phyloP scores from a whole-genome alignment of 2,113 vertebrate species.

The Rhynchomys soricoides region DNA sequence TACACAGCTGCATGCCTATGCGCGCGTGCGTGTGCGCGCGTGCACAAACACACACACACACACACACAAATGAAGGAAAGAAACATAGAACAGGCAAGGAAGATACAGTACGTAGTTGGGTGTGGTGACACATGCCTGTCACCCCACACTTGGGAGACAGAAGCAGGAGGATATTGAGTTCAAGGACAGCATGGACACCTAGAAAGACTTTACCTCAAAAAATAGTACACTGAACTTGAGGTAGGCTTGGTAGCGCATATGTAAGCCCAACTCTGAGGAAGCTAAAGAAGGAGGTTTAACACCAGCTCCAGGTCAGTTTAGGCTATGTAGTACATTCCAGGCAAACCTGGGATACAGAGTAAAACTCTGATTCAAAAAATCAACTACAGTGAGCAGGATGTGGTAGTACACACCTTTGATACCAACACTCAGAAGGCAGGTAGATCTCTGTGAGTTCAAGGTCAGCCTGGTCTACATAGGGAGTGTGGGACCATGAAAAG shows the following conservation, averaged over 20 bases:
- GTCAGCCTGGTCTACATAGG: neutral
- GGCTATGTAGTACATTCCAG: neutral
- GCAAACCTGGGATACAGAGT: neutral
- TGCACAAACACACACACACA: neutral
- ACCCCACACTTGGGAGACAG: neutral
- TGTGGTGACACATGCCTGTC: neutral
- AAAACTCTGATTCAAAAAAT: neutral
- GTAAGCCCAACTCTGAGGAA: neutral
- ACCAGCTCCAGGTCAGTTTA: neutral
- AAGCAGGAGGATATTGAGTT: neutral
- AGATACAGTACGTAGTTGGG: neutral
- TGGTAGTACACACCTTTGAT: neutral
- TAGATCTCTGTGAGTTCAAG: neutral
- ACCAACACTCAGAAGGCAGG: neutral
- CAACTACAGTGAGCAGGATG: rapidly evolving
- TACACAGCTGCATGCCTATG: neutral
- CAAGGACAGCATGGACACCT: neutral
- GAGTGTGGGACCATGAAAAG: no score
- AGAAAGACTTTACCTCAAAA: neutral
- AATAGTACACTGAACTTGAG: neutral
- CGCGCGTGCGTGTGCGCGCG: no score
- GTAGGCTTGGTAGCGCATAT: neutral
- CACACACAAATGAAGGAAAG: neutral
- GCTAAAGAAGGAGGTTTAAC: neutral
- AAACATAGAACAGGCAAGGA: neutral